phyloP scores from a whole-genome alignment of 2,113 vertebrate genomes.

The Sander vitreus region DNA sequence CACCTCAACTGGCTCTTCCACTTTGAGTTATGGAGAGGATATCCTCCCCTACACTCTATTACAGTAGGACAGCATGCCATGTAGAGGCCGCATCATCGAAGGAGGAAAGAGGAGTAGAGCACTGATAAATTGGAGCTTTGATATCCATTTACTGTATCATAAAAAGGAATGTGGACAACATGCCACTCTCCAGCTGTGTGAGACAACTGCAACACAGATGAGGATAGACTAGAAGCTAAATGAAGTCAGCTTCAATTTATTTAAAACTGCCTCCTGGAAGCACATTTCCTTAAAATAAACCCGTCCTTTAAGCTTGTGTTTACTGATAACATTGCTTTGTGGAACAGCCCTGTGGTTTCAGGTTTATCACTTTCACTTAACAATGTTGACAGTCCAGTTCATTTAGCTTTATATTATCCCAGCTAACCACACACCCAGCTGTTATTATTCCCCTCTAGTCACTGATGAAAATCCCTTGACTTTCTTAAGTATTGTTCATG shows the following conservation, averaged over 20 bases:
- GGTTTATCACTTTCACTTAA: constrained; percentile 34
- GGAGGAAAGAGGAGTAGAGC: not conserved
- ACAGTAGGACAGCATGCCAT: not conserved
- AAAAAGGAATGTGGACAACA: not conserved
- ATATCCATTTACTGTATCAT: not conserved
- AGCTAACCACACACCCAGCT: constrained; percentile 6
- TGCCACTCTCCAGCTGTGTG: not conserved
- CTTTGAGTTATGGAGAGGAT: too few relatives aligned
- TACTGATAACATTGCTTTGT: constrained; percentile 9
- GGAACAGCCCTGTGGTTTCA: constrained; percentile 23
- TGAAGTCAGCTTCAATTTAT: constrained; percentile 15
- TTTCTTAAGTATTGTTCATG: constrained; percentile 9
- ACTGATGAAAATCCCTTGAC: constrained; percentile 18
- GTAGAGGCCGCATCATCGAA: not conserved
- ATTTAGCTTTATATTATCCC: constrained; percentile 19
- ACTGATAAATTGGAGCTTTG: not conserved
- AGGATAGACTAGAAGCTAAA: not conserved
- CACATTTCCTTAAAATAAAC: constrained; percentile 21
- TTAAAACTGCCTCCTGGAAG: constrained; percentile 11
- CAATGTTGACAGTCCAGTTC: constrained; percentile 44
- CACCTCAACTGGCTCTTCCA: too few relatives aligned
- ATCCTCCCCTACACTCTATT: not conserved
- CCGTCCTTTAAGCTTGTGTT: not conserved
- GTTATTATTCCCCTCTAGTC: constrained; percentile 30
- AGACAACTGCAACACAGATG: not conserved